Evolutionary conservation across 1,140 invertebrate genomes (phyloP).

Genomic region (Saccostrea glomerata): DNA sequence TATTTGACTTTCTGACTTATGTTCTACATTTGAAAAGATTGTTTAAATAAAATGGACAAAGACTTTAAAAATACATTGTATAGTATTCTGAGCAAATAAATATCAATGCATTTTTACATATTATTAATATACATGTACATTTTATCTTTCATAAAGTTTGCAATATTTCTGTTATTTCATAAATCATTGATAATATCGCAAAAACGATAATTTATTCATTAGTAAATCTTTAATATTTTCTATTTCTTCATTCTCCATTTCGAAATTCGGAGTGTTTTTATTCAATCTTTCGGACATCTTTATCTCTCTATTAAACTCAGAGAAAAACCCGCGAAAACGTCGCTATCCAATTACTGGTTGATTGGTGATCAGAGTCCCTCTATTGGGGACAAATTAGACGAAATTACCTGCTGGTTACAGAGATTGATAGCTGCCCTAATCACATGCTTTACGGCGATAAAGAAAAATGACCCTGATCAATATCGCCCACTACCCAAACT

Average conservation of each 20-base stretch:
- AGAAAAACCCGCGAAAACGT: conserved; percentile 13
- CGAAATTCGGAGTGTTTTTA: background rate
- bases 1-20: too few species aligned
- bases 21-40: too few species aligned
- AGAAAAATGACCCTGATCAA: conserved; percentile 39
- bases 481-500: conserved; percentile 11
- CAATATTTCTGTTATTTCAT: too few species aligned
- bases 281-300: conserved; percentile 1
- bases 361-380: conserved; percentile 32
- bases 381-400: conserved; percentile 41
- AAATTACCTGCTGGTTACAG: conserved; percentile 34
- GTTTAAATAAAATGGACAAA: too few species aligned
- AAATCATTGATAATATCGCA: too few species aligned
- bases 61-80: too few species aligned
- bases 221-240: background rate
- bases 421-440: conserved; percentile 20
- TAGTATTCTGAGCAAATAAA: too few species aligned
- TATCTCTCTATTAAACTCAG: conserved; percentile 19
- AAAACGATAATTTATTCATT: too few species aligned
- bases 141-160: too few species aligned
- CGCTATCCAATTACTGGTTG: conserved; percentile 34
- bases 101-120: too few species aligned
- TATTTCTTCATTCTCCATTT: background rate
- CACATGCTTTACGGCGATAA: conserved; percentile 15
- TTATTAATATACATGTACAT: too few species aligned